Evolutionary conservation across 2,113 vertebrate species (phyloP).

Genomic region (Lepisosteus oculatus): DNA sequence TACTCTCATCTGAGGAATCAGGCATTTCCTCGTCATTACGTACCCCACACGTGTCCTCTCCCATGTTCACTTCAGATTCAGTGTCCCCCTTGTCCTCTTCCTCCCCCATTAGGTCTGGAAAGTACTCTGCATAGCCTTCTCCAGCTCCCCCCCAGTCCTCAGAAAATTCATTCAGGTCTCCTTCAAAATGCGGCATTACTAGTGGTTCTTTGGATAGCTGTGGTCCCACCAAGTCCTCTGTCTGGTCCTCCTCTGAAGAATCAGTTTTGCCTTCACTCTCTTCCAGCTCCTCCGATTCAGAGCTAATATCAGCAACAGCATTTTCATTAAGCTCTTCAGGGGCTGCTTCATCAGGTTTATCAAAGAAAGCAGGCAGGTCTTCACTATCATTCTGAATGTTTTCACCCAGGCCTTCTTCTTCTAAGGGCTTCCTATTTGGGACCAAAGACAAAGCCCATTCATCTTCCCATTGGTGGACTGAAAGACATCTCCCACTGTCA

Average conservation of each 20-base stretch:
- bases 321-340: no score
- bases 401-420: no score
- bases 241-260: background rate
- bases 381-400: no score
- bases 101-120: no score
- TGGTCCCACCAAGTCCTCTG: background rate
- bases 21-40: background rate
- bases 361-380: no score
- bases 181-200: no score
- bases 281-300: background rate
- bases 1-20: background rate
- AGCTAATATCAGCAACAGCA: no score
- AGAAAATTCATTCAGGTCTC: background rate
- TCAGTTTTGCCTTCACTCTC: background rate
- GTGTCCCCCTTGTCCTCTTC: no score
- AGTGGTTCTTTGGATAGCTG: background rate
- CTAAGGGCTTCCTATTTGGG: no score
- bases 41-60: background rate
- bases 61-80: background rate
- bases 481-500: no score
- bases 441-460: background rate
- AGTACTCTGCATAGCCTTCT: no score
- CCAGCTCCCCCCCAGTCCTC: background rate
- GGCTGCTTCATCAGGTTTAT: no score
- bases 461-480: background rate